These are phyloP conservation scores for Danio aesculapii DNA, from an alignment of 2,797 vertebrate species.

Conservation along the genomic window DNA sequence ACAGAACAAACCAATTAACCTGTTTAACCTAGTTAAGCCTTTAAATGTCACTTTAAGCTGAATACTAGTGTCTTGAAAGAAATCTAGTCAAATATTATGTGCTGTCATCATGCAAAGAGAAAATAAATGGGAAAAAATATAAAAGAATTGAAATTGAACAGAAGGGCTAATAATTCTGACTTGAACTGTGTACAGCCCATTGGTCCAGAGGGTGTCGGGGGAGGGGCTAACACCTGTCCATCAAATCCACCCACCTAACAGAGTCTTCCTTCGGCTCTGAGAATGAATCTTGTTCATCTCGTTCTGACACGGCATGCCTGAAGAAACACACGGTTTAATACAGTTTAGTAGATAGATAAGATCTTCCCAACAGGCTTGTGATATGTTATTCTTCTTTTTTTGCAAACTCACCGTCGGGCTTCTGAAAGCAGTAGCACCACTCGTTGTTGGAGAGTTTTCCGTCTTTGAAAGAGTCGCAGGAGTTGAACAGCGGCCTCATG, in stretches of 20 bases:
- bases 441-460: slow-evolving; percentile 98
- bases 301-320: slow-evolving; percentile 95
- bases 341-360: neutral
- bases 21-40: too few species aligned
- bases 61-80: too few species aligned
- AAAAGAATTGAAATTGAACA: too few species aligned
- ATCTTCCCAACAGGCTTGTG: neutral
- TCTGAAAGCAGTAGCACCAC: slow-evolving; percentile 99
- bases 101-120: too few species aligned
- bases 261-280: slow-evolving; percentile 89
- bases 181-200: too few species aligned
- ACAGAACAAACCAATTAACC: too few species aligned
- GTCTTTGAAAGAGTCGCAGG: slow-evolving; percentile 96
- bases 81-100: too few species aligned
- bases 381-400: neutral
- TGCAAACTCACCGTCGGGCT: slow-evolving; percentile 81
- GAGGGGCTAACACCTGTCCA: slow-evolving; percentile 37
- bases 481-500: slow-evolving; percentile 96
- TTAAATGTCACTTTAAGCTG: too few species aligned
- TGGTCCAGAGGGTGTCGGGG: neutral
- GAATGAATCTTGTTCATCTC: slow-evolving; percentile 95
- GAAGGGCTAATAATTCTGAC: too few species aligned
- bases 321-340: slow-evolving; percentile 63
- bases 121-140: too few species aligned
- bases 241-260: slow-evolving; percentile 86